Evolutionary conservation across 2,113 vertebrate genomes (phyloP), one percentile per base, ranked within the genome.

Genomic region (Quiscalus mexicanus): DNA sequence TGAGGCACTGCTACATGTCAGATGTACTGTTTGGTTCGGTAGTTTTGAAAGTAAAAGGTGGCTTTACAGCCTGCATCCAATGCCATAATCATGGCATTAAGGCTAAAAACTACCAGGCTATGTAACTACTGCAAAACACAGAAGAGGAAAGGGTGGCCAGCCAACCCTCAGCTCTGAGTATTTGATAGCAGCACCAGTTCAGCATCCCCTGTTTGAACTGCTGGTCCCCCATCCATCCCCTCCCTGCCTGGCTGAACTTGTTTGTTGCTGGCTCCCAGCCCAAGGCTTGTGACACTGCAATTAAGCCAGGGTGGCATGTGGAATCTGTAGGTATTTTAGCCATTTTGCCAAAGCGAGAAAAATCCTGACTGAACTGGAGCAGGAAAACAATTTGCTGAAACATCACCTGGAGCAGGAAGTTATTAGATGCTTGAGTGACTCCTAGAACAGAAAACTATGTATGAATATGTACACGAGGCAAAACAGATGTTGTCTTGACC

Each of bases 321-420:
- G 65, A 95, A 86, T 59, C 45, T 60, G 68, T 47, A 56, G 91
- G 19, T 78, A 75, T 90, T 78, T 96, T 56, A 86, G 21, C 75
- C 35, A 50, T 69, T 93, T 84, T 73, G 45, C 81, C 83, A 78
- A 87, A 93, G 49, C 76, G 50, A 84, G 92, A 73, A 94, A 91
- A 93, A 93, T 93, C 81, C 33, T 69, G 89, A 88, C 49, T 89
- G 82, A 96, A 94, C 55, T 76, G 77, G 94, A 86, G 63, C 84
- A 92, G 84, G 85, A 93, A 96, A 95, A 92, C 67, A 82, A 79
- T 93, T 95, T 94, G 93, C 64, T 85, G 83, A 93, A 96, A 77
- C 59, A 77, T 94, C 94, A 95, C 75, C 87, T 95, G 96, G 95
- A 95, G 93, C 79, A 95, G 96, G 95, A 96, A 93, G 92, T 95